Percentiles rank a stretch among this genome's conserved stretches.
These are phyloP conservation scores for Pteropus rufus DNA, from an alignment of 2,797 vertebrate genomes.

Conservation along the genomic window DNA sequence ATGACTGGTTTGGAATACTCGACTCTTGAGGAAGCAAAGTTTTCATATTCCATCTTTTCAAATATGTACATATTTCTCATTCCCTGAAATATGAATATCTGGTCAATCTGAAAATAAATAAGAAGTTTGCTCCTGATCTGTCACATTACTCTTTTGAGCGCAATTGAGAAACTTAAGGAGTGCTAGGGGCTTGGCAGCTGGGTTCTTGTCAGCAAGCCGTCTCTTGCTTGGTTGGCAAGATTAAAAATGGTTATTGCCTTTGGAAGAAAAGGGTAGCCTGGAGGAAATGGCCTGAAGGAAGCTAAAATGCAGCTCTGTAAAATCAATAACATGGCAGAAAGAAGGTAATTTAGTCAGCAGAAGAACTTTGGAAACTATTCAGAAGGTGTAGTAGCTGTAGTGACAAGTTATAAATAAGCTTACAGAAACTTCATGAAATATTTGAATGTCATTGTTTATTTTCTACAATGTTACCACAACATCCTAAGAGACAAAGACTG, in stretches of 20 bases:
- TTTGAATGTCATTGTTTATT: neutral
- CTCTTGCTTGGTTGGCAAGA: conserved; percentile 36
- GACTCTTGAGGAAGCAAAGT: neutral
- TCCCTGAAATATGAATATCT: neutral
- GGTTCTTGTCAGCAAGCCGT: neutral
- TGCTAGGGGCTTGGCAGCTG: neutral
- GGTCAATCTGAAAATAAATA: conserved; percentile 13
- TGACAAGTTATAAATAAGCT: neutral
- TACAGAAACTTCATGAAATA: neutral
- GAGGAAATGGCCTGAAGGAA: conserved; percentile 46
- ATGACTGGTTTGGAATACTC: neutral
- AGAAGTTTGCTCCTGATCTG: neutral
- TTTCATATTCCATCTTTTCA: neutral
- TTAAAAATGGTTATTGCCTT: conserved; percentile 58
- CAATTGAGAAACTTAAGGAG: neutral
- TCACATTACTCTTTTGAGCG: neutral
- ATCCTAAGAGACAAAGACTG: neutral
- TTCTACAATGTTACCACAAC: neutral
- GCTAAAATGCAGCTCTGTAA: neutral
- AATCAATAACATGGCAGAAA: conserved; percentile 41
- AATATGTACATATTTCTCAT: neutral
- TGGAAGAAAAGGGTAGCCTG: conserved; percentile 46
- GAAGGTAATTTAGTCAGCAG: neutral
- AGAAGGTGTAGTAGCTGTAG: neutral
- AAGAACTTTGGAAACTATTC: neutral